These are phyloP conservation scores for Drosophila ohnishii DNA, from an alignment of 1,140 invertebrate species.

Conservation along the genomic window DNA sequence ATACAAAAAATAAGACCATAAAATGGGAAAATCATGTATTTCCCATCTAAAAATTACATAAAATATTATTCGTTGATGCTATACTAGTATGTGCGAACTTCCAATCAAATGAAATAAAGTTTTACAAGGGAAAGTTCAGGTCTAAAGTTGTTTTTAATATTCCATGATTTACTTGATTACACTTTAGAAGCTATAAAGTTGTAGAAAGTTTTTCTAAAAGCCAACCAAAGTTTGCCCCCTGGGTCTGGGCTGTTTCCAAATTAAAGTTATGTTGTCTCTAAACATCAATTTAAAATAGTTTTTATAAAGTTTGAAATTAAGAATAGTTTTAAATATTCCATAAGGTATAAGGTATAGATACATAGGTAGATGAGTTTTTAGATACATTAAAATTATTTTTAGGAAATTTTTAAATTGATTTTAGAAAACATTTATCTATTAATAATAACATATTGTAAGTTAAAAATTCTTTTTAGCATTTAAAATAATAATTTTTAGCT, in stretches of 20 bases:
- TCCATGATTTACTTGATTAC: conserved; percentile 31
- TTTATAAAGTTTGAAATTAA: background rate
- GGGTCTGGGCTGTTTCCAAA: background rate
- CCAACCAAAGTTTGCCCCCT: conserved; percentile 11
- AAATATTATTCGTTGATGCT: background rate
- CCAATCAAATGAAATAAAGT: conserved; percentile 16
- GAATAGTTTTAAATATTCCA: background rate
- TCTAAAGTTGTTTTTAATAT: conserved; percentile 30
- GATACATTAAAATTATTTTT: background rate
- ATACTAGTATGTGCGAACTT: background rate
- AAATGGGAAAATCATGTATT: background rate
- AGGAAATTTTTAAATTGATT: background rate
- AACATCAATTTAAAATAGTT: conserved; percentile 1
- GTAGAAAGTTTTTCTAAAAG: conserved; percentile 5
- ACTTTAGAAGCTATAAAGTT: conserved; percentile 29
- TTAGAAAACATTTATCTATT: background rate
- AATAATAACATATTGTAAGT: too few species aligned
- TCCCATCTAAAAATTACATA: background rate
- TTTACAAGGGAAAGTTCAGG: conserved; percentile 1
- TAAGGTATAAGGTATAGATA: too few species aligned
- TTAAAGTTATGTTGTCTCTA: conserved; percentile 12
- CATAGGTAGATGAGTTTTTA: too few species aligned
- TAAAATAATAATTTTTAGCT: too few species aligned
- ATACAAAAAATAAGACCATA: background rate
- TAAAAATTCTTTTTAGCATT: too few species aligned